phyloP scores from a whole-genome alignment of 2,888 invertebrate genomes.

The Eulithis prunata region DNA sequence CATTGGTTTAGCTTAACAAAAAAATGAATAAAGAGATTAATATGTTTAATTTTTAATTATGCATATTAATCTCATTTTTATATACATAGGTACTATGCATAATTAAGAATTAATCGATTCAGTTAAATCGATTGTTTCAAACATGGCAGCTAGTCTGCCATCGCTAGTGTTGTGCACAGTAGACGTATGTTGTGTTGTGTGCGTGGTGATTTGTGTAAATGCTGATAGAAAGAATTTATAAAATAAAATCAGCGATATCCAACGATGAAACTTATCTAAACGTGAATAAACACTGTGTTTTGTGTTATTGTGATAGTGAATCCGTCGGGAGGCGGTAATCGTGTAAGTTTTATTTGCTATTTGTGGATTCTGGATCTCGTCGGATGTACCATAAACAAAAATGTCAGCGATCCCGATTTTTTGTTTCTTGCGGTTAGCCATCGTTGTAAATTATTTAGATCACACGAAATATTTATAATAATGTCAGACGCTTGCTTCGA shows the following conservation, averaged over 20 bases:
- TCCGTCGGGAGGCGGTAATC: constrained; percentile 84
- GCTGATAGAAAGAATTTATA: constrained; percentile 82
- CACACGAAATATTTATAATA: constrained; percentile 81
- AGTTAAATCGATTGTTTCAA: constrained; percentile 39
- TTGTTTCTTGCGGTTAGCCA: constrained; percentile 82
- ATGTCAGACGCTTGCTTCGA: constrained; percentile 75
- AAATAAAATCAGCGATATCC: constrained; percentile 78
- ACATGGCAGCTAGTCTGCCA: constrained; percentile 32
- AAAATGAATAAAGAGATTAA: too few species aligned
- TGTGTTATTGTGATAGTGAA: constrained; percentile 82
- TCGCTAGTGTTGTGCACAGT: constrained; percentile 59
- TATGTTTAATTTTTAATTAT: too few species aligned
- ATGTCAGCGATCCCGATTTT: constrained; percentile 85
- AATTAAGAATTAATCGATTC: background rate
- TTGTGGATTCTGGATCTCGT: constrained; percentile 83
- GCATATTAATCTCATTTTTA: too few species aligned
- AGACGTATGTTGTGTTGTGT: constrained; percentile 80
- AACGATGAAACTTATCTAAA: constrained; percentile 81
- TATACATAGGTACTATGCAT: too few species aligned
- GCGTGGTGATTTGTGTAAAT: constrained; percentile 85
- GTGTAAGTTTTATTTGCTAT: constrained; percentile 82
- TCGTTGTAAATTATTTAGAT: constrained; percentile 81
- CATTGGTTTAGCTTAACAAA: too few species aligned
- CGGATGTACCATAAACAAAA: constrained; percentile 85
- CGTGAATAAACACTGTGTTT: constrained; percentile 79